Conservation (phyloP, 2,797 vertebrate species). For the Brotogeris chrysoptera region DNA sequence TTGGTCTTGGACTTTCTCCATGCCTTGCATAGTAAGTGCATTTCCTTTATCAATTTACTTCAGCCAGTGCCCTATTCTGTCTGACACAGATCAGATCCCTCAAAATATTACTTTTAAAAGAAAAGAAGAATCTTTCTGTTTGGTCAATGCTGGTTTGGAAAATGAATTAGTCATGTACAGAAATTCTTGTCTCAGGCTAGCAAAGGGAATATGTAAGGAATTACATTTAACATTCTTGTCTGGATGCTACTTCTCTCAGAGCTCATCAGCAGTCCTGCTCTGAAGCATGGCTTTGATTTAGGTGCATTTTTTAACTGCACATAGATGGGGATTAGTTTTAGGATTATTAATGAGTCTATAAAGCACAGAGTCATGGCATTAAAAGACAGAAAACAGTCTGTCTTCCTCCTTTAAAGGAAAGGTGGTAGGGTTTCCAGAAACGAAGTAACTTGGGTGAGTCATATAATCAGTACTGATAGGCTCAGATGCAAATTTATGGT, state of each 20-base stretch:
- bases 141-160: not conserved
- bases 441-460: not conserved
- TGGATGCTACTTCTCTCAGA: not conserved
- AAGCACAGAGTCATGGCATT: not conserved
- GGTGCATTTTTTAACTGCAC: not conserved
- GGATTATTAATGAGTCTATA: not conserved
- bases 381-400: slow-evolving; percentile 5
- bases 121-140: not conserved
- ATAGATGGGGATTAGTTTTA: slow-evolving; percentile 26
- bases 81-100: not conserved
- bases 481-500: slow-evolving; percentile 10
- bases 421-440: not conserved
- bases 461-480: not conserved
- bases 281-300: not conserved
- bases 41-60: not conserved
- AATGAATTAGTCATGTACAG: not conserved
- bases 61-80: not conserved
- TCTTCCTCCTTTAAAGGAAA: not conserved
- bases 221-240: not conserved
- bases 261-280: not conserved
- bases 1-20: not conserved
- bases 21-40: not conserved
- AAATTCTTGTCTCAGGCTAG: not conserved
- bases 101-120: not conserved
- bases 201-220: not conserved